phyloP scores from a whole-genome alignment of 2,113 vertebrate genomes.

The Struthio camelus region DNA sequence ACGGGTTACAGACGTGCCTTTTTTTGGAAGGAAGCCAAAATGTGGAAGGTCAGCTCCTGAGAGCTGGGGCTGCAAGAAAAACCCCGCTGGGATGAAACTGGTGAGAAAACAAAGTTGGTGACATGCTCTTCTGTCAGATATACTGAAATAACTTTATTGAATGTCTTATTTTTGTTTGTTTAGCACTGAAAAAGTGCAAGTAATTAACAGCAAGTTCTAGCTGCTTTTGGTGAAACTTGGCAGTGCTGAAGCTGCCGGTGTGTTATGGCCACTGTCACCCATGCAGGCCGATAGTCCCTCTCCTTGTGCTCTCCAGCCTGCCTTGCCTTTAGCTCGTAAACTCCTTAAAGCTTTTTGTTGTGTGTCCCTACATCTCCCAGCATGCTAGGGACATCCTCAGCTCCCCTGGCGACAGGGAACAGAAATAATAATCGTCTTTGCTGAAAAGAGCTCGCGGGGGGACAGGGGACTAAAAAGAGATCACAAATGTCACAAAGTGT shows the following conservation, averaged over 20 bases:
- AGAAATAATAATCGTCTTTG: neutral
- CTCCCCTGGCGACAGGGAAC: neutral
- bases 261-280: neutral
- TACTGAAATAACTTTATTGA: neutral
- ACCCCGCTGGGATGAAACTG: neutral
- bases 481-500: neutral
- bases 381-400: neutral
- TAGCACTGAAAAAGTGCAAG: neutral
- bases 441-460: neutral
- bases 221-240: neutral
- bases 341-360: neutral
- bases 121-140: neutral
- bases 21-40: neutral
- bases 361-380: neutral
- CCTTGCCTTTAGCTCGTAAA: neutral
- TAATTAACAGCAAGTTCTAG: neutral
- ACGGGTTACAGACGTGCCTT: neutral
- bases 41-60: neutral
- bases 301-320: neutral
- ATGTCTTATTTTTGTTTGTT: neutral
- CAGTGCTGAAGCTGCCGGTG: neutral
- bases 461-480: neutral
- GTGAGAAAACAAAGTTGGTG: neutral
- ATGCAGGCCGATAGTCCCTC: fast-evolving
- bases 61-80: neutral